Conservation (phyloP, 1,140 invertebrate genomes). For the Brachionus angularis region DNA sequence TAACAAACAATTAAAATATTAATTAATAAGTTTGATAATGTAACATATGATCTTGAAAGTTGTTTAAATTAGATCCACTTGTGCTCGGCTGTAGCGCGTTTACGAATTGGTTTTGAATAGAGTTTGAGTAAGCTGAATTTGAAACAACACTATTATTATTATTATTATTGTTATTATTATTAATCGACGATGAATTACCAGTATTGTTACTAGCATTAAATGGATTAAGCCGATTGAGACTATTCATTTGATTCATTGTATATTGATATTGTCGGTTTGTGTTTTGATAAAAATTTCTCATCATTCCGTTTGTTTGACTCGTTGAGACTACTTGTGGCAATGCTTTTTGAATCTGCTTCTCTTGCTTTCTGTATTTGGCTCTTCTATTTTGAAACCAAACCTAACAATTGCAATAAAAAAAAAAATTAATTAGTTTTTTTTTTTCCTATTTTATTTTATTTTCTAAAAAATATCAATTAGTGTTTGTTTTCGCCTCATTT, state of each 20-base stretch:
- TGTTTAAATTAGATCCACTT: no score
- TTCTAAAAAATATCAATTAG: no score
- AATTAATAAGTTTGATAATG: conserved; percentile 16
- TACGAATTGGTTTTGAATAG: no score
- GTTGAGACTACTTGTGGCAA: not conserved
- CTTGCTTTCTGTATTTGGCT: conserved; percentile 47
- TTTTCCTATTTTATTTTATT: no score
- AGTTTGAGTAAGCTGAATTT: no score
- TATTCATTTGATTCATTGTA: not conserved
- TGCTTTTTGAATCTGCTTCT: conserved; percentile 47
- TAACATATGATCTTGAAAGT: conserved; percentile 20
- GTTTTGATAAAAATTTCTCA: conserved; percentile 34
- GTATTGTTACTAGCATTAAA: not conserved
- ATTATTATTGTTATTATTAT: no score
- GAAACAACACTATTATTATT: no score
- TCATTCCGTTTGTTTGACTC: not conserved
- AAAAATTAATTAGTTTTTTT: no score
- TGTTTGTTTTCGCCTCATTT: no score
- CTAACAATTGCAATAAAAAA: conserved; percentile 36
- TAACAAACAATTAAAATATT: no score
- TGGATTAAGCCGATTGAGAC: conserved; percentile 1
- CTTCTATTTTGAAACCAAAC: conserved; percentile 48
- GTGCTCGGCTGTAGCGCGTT: no score
- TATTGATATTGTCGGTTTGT: not conserved
- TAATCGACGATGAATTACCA: not conserved